A percentile compares a stretch with the other conserved stretches of the same genome.
Evolutionary conservation across 2,797 vertebrate species (phyloP).

Genomic region (Perodicticus potto): DNA sequence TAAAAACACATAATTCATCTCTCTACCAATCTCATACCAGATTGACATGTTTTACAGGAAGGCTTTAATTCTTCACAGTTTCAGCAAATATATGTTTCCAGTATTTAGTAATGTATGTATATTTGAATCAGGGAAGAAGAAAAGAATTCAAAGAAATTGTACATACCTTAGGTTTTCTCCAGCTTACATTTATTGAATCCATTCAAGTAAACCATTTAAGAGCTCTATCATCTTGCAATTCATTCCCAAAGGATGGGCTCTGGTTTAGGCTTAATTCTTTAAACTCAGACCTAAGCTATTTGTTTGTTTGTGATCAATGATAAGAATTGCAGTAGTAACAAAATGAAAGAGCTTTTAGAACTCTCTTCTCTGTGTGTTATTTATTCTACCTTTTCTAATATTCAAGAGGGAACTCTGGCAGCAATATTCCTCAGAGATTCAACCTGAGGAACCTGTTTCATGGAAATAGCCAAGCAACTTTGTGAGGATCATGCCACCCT

Average conservation of each 20-base stretch:
- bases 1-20: constrained; percentile 67
- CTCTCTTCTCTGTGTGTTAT: constrained; percentile 47
- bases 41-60: constrained; percentile 59
- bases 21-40: constrained; percentile 10
- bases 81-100: constrained; percentile 27
- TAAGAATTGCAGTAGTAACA: constrained; percentile 50
- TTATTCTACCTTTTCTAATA: constrained; percentile 66
- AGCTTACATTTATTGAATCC: constrained; percentile 49
- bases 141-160: constrained; percentile 65
- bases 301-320: constrained; percentile 12
- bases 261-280: constrained; percentile 58
- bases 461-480: constrained; percentile 40
- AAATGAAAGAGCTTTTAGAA: constrained; percentile 62
- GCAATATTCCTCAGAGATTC: constrained; percentile 46
- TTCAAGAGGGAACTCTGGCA: neutral
- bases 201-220: constrained; percentile 57
- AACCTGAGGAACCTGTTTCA: neutral
- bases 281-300: constrained; percentile 38
- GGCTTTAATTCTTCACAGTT: constrained; percentile 52
- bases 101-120: constrained; percentile 23
- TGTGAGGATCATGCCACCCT: constrained; percentile 14
- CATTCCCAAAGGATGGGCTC: constrained; percentile 47
- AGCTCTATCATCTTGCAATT: constrained; percentile 33
- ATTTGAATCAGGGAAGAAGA: constrained; percentile 47
- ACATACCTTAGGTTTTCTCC: constrained; percentile 44